These are phyloP conservation scores for Anarrhichthys ocellatus DNA, from an alignment of 2,113 vertebrate species.

Conservation along the genomic window DNA sequence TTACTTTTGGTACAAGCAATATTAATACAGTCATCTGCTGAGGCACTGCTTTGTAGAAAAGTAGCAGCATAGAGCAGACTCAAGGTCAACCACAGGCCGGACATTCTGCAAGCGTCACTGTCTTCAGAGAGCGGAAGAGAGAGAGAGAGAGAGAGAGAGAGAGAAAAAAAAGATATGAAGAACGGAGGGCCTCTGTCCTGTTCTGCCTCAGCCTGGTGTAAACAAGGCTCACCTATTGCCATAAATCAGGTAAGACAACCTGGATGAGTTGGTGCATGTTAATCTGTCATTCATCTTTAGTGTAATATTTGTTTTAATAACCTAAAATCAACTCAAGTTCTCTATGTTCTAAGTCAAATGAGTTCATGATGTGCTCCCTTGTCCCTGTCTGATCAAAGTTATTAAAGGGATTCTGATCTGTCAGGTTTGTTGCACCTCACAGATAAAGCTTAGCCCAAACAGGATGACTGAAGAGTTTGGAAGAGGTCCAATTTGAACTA, in stretches of 20 bases:
- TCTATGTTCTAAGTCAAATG: no score
- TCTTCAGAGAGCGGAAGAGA: neutral
- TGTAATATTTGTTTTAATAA: neutral
- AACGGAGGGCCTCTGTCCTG: neutral
- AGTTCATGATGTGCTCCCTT: neutral
- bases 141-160: neutral
- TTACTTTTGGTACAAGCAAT: neutral
- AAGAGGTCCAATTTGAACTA: no score
- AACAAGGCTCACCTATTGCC: neutral
- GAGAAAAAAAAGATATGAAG: neutral
- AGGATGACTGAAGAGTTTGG: no score
- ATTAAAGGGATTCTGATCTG: neutral
- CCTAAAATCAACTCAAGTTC: neutral
- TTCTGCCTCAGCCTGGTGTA: neutral
- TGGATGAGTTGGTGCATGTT: neutral
- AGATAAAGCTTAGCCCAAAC: no score
- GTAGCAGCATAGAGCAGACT: neutral
- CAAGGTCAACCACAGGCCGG: neutral
- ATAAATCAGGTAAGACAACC: neutral
- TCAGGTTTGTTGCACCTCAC: no score
- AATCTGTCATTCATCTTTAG: neutral
- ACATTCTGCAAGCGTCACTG: constrained; percentile 22
- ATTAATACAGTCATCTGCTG: neutral
- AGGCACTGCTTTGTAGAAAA: neutral
- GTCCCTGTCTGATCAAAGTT: neutral